These are phyloP conservation scores for Coelopa pilipes DNA, from an alignment of 2,888 invertebrate species.

Conservation along the genomic window DNA sequence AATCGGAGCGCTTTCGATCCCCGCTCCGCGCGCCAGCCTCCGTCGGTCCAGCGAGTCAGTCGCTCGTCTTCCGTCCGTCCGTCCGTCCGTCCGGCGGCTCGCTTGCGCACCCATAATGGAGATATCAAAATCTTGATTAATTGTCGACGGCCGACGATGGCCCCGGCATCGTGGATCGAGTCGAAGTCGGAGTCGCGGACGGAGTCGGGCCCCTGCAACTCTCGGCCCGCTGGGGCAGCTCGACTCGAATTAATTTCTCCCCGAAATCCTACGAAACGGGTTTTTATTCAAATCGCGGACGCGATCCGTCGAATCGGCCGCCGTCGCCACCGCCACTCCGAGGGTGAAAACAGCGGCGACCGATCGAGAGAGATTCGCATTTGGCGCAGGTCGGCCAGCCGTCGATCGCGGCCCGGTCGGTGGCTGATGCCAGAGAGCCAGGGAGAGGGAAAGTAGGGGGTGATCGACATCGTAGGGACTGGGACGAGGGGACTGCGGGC, in stretches of 20 bases:
- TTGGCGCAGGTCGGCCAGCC: too few species aligned
- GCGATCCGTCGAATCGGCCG: too few species aligned
- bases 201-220: neutral
- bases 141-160: slow-evolving; percentile 39
- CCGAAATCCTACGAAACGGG: slow-evolving; percentile 12
- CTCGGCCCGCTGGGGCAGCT: neutral
- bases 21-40: too few species aligned
- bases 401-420: too few species aligned
- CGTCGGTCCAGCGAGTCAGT: slow-evolving; percentile 36
- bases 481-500: too few species aligned
- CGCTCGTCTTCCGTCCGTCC: slow-evolving; percentile 6
- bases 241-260: slow-evolving; percentile 24
- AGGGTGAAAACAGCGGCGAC: too few species aligned
- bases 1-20: slow-evolving; percentile 5
- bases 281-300: slow-evolving; percentile 31
- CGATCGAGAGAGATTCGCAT: too few species aligned
- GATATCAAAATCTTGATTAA: slow-evolving; percentile 47
- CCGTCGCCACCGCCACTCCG: too few species aligned
- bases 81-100: slow-evolving; percentile 35
- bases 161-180: too few species aligned
- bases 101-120: slow-evolving; percentile 41
- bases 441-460: too few species aligned
- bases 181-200: neutral
- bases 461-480: too few species aligned
- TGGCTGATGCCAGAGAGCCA: too few species aligned